phyloP scores from a whole-genome alignment of 2,888 invertebrate genomes.

The Drosophila putrida region DNA sequence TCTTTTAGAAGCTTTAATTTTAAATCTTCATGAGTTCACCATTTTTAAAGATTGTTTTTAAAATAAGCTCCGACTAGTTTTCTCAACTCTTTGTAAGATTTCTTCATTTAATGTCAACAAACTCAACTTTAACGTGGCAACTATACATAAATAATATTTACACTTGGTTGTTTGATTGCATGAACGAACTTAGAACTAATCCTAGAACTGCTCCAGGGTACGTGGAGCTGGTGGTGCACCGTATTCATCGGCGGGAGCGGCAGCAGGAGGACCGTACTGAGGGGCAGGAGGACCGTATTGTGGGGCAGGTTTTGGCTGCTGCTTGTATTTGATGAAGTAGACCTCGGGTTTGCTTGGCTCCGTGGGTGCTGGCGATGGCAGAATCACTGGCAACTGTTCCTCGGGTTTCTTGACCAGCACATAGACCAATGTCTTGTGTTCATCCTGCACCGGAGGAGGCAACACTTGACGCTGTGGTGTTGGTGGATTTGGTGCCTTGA shows the following conservation, averaged over 20 bases:
- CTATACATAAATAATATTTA: slow-evolving; percentile 73
- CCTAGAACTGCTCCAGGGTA: slow-evolving; percentile 81
- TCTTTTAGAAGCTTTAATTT: background rate
- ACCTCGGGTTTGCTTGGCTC: slow-evolving; percentile 96
- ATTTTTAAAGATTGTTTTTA: background rate
- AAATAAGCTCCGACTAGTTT: too few species aligned
- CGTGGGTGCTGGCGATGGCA: slow-evolving; percentile 93
- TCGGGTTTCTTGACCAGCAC: slow-evolving; percentile 96
- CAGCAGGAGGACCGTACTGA: slow-evolving; percentile 83
- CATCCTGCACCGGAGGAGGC: slow-evolving; percentile 91
- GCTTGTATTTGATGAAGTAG: slow-evolving; percentile 93
- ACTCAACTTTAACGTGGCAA: slow-evolving; percentile 30
- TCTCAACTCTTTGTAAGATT: background rate
- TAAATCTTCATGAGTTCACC: background rate
- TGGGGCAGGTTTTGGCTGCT: slow-evolving; percentile 82
- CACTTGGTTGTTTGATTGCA: slow-evolving; percentile 40
- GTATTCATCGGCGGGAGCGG: slow-evolving; percentile 81
- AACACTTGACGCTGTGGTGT: slow-evolving; percentile 86
- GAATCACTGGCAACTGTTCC: slow-evolving; percentile 91
- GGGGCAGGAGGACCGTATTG: slow-evolving; percentile 83
- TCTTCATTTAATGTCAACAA: slow-evolving; percentile 37
- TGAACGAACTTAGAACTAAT: slow-evolving; percentile 4
- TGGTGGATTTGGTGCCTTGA: slow-evolving; percentile 87
- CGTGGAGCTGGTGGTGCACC: slow-evolving; percentile 77
- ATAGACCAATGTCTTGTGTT: slow-evolving; percentile 95